Evolutionary conservation across 2,888 invertebrate species (phyloP).

Genomic region (Mesorhabditis sp.): DNA sequence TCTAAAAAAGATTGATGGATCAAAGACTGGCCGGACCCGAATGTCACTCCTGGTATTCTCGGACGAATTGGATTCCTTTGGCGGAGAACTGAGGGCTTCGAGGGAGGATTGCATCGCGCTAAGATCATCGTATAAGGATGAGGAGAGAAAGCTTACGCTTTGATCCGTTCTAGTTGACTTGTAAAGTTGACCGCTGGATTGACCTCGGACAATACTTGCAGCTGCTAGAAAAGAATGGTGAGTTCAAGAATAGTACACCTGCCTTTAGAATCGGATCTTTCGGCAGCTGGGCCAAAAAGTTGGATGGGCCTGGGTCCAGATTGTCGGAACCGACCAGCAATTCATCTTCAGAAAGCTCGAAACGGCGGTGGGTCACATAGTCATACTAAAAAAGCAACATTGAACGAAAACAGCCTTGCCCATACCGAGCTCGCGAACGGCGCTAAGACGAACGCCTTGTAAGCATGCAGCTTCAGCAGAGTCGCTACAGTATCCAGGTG

Average conservation of each 20-base stretch:
- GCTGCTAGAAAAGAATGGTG: background rate
- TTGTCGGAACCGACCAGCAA: background rate
- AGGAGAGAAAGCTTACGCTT: background rate
- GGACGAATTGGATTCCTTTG: too few species aligned
- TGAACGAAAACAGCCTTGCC: background rate
- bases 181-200: conserved; percentile 1
- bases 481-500: background rate
- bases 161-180: background rate
- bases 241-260: too few species aligned
- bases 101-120: too few species aligned
- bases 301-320: background rate
- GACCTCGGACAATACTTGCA: background rate
- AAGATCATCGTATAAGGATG: background rate
- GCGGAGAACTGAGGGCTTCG: too few species aligned
- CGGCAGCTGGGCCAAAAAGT: background rate
- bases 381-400: background rate
- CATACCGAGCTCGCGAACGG: conserved; percentile 5
- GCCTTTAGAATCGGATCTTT: too few species aligned
- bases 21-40: too few species aligned
- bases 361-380: background rate
- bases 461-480: conserved; percentile 1
- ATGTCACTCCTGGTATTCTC: too few species aligned
- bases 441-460: background rate
- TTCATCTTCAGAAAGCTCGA: background rate
- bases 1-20: background rate